These are phyloP conservation scores for Mustela lutreola DNA, from an alignment of 2,113 vertebrate species.

Conservation along the genomic window DNA sequence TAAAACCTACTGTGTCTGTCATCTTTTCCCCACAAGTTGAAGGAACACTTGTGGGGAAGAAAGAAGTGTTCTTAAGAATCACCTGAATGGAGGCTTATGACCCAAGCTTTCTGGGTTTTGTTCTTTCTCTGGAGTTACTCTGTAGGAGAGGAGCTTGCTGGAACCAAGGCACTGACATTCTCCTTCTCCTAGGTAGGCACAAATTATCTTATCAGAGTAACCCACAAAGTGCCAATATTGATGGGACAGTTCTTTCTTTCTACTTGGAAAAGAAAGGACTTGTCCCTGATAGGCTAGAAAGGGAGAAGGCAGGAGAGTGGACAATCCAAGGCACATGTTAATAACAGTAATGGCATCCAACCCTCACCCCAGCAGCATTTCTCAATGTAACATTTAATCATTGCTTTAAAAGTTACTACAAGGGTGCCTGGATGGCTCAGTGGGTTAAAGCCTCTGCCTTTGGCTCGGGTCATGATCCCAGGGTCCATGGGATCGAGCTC, in stretches of 20 bases:
- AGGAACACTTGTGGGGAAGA: neutral
- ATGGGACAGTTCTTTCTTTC: neutral
- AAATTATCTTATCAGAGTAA: neutral
- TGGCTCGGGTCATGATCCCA: too few species aligned
- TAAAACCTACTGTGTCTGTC: neutral
- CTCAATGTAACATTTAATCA: neutral
- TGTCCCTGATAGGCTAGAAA: neutral
- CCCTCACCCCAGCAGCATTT: neutral
- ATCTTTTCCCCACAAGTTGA: constrained; percentile 32
- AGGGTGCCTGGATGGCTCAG: too few species aligned
- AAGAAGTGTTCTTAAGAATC: constrained; percentile 1
- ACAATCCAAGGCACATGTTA: neutral
- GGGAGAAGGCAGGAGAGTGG: neutral
- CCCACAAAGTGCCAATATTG: neutral
- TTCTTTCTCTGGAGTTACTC: neutral
- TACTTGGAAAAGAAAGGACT: neutral
- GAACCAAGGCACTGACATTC: neutral
- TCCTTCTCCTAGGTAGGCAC: neutral
- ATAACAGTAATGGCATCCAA: neutral
- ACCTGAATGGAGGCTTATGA: neutral
- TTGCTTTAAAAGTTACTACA: neutral
- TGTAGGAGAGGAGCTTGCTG: neutral
- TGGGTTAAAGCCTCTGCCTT: too few species aligned
- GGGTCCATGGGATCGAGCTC: too few species aligned
- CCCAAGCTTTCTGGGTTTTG: neutral